A percentile compares a stretch with the other conserved stretches of the same genome.
phyloP scores from a whole-genome alignment of 2,797 vertebrate genomes.

The Pogonophryne albipinna region DNA sequence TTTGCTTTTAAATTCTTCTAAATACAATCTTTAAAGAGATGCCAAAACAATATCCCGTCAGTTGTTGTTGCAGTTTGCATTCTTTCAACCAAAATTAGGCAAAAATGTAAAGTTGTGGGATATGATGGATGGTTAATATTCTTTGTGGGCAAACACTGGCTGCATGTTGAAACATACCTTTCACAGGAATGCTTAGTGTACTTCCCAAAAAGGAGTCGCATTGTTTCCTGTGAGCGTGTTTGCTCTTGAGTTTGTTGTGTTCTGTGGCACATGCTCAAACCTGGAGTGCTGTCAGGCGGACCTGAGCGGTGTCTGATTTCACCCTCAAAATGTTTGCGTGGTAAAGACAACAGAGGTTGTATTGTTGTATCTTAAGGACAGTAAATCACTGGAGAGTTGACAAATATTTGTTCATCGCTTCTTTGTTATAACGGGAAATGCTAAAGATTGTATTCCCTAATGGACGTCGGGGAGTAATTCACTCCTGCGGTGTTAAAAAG shows the following conservation, averaged over 20 bases:
- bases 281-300: constrained; percentile 23
- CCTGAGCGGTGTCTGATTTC: constrained; percentile 15
- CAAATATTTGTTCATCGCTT: not conserved
- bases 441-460: not conserved
- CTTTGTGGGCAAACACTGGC: constrained; percentile 46
- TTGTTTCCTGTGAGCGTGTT: constrained; percentile 42
- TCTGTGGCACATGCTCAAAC: constrained; percentile 13
- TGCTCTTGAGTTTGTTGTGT: constrained; percentile 43
- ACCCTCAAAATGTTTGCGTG: constrained; percentile 30
- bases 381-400: not conserved
- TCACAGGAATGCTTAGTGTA: constrained; percentile 61
- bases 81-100: too few species aligned
- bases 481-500: not conserved
- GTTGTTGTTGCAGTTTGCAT: not conserved
- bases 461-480: too few species aligned
- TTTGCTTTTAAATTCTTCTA: not conserved
- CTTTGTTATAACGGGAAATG: constrained; percentile 9
- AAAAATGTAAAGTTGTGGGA: not conserved
- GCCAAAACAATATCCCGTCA: not conserved
- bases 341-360: not conserved
- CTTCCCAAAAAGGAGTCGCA: constrained; percentile 19
- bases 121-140: constrained; percentile 43
- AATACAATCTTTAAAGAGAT: not conserved
- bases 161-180: constrained; percentile 80
- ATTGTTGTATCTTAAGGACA: not conserved